Evolutionary conservation across 2,888 invertebrate species (phyloP).

Genomic region (Eristalinus aeneus): DNA sequence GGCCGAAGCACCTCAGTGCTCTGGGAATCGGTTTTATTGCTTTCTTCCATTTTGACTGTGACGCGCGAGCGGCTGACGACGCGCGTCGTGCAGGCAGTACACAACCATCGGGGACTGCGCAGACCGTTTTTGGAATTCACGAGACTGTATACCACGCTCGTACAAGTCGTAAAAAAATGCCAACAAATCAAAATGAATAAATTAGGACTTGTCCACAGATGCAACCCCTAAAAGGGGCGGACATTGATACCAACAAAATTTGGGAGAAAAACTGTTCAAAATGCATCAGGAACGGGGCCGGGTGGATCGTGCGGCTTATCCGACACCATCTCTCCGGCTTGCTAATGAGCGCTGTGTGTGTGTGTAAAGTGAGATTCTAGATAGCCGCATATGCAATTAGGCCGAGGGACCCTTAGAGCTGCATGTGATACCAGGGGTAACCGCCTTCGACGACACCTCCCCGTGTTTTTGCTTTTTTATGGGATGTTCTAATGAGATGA

Average conservation of each 20-base stretch:
- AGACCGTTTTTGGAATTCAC: background rate
- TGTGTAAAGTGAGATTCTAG: conserved; percentile 48
- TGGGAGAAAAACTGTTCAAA: conserved; percentile 40
- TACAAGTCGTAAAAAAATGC: conserved; percentile 23
- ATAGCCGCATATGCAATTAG: conserved; percentile 51
- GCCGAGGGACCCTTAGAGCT: conserved; percentile 20
- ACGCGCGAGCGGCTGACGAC: background rate
- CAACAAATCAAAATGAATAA: conserved; percentile 43
- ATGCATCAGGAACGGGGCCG: background rate
- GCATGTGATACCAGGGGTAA: conserved; percentile 46
- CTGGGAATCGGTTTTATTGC: conserved; percentile 40
- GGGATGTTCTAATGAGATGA: conserved; percentile 61
- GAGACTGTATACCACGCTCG: background rate
- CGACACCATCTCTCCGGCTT: conserved; percentile 41
- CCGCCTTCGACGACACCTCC: conserved; percentile 61
- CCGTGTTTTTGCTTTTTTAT: conserved; percentile 29
- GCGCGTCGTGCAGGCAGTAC: background rate
- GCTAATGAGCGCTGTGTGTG: conserved; percentile 28
- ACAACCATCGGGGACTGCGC: conserved; percentile 7
- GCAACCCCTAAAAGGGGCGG: conserved; percentile 16
- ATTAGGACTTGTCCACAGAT: conserved; percentile 30
- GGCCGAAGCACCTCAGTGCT: background rate
- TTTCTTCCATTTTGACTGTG: conserved; percentile 11
- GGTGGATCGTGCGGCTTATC: conserved; percentile 37
- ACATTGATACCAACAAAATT: conserved; percentile 33